These are phyloP conservation scores for Sorex maritimensis DNA, from an alignment of 2,797 vertebrate genomes.

Conservation along the genomic window DNA sequence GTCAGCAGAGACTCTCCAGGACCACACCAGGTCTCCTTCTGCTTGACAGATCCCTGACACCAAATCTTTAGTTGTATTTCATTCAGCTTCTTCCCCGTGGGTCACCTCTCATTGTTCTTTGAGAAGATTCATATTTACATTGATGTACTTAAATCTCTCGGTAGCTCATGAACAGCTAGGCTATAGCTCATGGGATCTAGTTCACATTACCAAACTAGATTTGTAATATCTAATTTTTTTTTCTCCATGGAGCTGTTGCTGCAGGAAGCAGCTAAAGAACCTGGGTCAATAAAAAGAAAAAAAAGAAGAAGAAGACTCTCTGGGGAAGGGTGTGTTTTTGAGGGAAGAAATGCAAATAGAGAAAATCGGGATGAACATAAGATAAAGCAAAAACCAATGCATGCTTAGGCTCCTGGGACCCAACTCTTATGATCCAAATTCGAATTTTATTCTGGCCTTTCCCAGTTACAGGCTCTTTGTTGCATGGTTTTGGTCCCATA, in stretches of 20 bases:
- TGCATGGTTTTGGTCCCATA: not conserved
- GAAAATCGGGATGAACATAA: conserved; percentile 16
- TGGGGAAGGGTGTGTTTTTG: conserved; percentile 31
- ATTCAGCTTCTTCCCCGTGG: conserved; percentile 47
- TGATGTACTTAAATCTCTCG: conserved; percentile 18
- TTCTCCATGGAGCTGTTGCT: conserved; percentile 63
- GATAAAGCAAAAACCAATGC: conserved; percentile 11
- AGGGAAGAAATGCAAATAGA: conserved; percentile 52
- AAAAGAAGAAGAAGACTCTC: conserved; percentile 28
- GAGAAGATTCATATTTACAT: conserved; percentile 11
- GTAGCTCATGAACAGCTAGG: not conserved
- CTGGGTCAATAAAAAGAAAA: conserved; percentile 37
- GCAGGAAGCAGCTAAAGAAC: conserved; percentile 69
- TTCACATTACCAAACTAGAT: conserved; percentile 62
- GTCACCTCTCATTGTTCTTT: conserved; percentile 15
- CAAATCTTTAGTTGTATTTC: not conserved
- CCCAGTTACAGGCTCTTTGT: not conserved
- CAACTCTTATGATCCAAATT: not conserved
- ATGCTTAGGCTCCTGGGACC: not conserved
- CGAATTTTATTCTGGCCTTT: not conserved
- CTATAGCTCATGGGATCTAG: conserved; percentile 17
- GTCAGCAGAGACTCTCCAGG: too few species aligned
- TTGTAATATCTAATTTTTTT: conserved; percentile 64
- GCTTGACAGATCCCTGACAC: not conserved
- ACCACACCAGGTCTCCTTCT: not conserved